Percentiles rank a stretch among this genome's conserved stretches.
These are phyloP conservation scores for Clivina fossor DNA, from an alignment of 2,888 invertebrate species.

Conservation along the genomic window DNA sequence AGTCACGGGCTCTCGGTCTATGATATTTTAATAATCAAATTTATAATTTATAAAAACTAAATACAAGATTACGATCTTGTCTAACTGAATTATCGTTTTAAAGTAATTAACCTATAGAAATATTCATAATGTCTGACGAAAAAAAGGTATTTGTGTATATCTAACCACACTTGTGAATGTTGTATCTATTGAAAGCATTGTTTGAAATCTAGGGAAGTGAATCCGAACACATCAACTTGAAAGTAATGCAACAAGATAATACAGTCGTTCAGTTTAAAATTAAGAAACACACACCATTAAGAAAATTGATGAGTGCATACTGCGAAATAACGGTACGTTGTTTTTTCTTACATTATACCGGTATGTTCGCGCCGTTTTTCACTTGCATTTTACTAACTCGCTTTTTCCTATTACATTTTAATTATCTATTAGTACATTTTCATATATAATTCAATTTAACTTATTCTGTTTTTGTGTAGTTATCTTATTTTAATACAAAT, in stretches of 20 bases:
- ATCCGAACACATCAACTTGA: conserved; percentile 89
- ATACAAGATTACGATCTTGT: no score
- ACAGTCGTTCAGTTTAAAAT: conserved; percentile 96
- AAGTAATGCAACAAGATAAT: conserved; percentile 93
- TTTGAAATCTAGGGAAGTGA: conserved; percentile 54
- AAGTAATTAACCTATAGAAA: neutral
- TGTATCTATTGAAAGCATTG: neutral
- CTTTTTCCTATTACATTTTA: neutral
- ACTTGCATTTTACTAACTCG: neutral
- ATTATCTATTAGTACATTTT: no score
- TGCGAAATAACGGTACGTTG: conserved; percentile 90
- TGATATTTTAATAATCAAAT: no score
- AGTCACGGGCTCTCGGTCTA: no score
- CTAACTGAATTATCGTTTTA: conserved; percentile 28
- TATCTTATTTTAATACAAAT: no score
- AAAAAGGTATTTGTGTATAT: conserved; percentile 42
- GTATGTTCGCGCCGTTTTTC: no score
- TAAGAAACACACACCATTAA: conserved; percentile 90
- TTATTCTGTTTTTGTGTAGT: no score
- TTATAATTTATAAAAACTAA: neutral
- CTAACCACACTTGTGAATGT: conserved; percentile 38
- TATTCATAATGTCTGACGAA: conserved; percentile 43
- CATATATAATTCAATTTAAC: no score
- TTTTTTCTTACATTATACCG: neutral
- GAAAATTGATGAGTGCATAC: conserved; percentile 94